phyloP scores from a whole-genome alignment of 2,797 vertebrate genomes.

The Mormyrops attenuatus region DNA sequence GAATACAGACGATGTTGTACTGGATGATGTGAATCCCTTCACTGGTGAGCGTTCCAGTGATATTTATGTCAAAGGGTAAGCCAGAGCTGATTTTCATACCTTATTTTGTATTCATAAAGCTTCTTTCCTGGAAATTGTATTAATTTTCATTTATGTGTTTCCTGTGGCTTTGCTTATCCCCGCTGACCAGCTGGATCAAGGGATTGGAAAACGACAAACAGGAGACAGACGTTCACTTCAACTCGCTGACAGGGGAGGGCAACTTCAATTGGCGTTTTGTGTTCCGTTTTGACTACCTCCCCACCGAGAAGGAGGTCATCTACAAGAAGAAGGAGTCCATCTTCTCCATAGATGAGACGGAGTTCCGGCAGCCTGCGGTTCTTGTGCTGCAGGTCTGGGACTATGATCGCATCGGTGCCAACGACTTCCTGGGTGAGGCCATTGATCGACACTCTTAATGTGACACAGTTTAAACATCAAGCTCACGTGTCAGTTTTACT shows the following conservation, averaged over 20 bases:
- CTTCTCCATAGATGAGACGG: conserved; percentile 80
- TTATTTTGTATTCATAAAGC: background rate
- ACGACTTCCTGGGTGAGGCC: conserved; percentile 82
- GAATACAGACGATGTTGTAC: conserved; percentile 85
- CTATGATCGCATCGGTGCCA: conserved; percentile 82
- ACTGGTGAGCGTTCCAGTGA: conserved; percentile 83
- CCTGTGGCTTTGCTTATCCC: background rate
- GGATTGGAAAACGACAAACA: conserved; percentile 87
- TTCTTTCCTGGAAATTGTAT: background rate
- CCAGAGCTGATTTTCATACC: background rate
- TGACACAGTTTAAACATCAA: background rate
- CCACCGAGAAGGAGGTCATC: conserved; percentile 83
- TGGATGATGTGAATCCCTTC: conserved; percentile 85
- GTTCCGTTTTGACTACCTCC: conserved; percentile 84
- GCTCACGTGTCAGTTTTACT: background rate
- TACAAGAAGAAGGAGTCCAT: conserved; percentile 78
- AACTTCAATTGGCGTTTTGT: conserved; percentile 96
- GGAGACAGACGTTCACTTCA: conserved; percentile 94
- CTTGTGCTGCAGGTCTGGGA: conserved; percentile 90
- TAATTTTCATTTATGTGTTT: background rate
- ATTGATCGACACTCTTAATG: background rate
- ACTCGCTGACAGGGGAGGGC: conserved; percentile 87
- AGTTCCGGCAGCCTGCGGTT: conserved; percentile 79
- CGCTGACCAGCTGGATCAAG: conserved; percentile 79
- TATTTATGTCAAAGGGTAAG: conserved; percentile 89